phyloP scores from a whole-genome alignment of 2,113 vertebrate genomes.

The Rafetus swinhoei region DNA sequence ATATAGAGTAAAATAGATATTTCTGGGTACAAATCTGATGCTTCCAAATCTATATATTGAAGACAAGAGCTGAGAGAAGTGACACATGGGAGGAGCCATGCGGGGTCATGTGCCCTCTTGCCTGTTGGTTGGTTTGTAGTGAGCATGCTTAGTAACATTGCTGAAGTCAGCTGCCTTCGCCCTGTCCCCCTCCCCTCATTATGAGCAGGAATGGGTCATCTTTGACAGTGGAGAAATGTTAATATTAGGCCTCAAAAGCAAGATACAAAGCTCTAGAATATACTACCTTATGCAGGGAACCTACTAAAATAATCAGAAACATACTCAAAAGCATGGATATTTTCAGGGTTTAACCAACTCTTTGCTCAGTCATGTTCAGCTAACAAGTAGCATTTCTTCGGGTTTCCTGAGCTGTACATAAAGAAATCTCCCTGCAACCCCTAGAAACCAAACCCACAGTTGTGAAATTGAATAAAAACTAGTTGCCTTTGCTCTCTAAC shows the following conservation, averaged over 20 bases:
- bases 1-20: not conserved
- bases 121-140: too few species aligned
- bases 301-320: not conserved
- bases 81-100: too few species aligned
- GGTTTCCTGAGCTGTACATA: not conserved
- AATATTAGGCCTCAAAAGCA: not conserved
- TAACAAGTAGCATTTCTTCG: not conserved
- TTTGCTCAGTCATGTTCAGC: not conserved
- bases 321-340: not conserved
- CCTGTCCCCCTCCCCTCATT: too few species aligned
- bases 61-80: not conserved
- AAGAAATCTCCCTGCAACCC: not conserved
- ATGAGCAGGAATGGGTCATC: too few species aligned
- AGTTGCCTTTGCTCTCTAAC: not conserved
- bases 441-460: not conserved
- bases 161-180: too few species aligned
- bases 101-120: too few species aligned
- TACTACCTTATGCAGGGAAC: accelerated
- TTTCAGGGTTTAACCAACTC: not conserved
- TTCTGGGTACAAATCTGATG: not conserved
- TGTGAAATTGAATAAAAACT: not conserved
- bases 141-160: too few species aligned
- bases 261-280: not conserved
- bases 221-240: not conserved
- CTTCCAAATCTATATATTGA: not conserved